Evolutionary conservation across 2,797 vertebrate species (phyloP), one percentile per base, ranked within the genome.

Genomic region (Sebastes itinus): DNA sequence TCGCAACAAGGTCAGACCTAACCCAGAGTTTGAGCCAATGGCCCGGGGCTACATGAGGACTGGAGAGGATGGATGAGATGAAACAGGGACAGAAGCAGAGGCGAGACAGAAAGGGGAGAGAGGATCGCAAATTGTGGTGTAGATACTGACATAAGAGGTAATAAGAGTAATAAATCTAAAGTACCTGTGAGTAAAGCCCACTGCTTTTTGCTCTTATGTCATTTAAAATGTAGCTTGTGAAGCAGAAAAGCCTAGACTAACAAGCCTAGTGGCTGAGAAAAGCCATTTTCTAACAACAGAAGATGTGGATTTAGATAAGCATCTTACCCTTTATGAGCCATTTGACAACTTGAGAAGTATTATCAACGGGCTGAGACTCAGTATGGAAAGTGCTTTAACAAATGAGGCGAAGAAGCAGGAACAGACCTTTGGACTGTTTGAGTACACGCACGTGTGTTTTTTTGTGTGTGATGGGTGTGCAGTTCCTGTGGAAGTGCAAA

Each of bases 331-430:
- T 78, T 63, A 88, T 58, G 86, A 86, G 87, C 74, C 72, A 71
- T 85, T 77, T 81, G 80, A 82, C 82, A 85, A 76, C 72, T 69
- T 23, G 58, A 71, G 14, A 73, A 75, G 61, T 30, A 60, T 42
- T 70, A 68, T 75, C 49, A 78, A 82, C 4, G 52, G 23, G 64
- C 67, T 25, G 55, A 73, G 74, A 42, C 52, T 73, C 63, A 68
- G 85, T 80, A 80, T 70, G 78, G 64, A 89, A 86, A 90, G 86
- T 83, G 78, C 87, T 90, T 87, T 81, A 83, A 90, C 85, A 93
- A 95, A 95, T 93, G 91, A 92, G 84, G 83, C 86, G 52, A 84
- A 88, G 76, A 76, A 70, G 69, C 70, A 78, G 67, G n/a, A 71
- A 86, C 56, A 85, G 77, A 83, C 72, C 77, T 77, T 81, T 74